Evolutionary conservation across 1,140 invertebrate genomes (phyloP), one percentile per base, ranked within the genome.

Genomic region (Pemphigus obesinymphae): DNA sequence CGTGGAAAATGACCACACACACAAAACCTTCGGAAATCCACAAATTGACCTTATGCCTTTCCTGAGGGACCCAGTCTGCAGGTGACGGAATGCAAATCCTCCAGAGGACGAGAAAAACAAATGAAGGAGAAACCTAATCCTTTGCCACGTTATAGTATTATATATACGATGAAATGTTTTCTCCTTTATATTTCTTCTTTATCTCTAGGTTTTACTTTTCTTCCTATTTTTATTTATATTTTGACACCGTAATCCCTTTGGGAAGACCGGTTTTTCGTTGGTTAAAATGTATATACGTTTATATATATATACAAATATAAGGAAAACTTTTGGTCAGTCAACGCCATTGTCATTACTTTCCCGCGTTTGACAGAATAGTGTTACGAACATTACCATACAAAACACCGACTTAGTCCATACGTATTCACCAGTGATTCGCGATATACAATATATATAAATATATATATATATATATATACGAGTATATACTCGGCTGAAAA

Each of bases 61-160:
- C 76, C 76, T 61, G 13, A 61, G 76, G 76, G 76, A 50, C 37
- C 55, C 26, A 31, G 76, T 20, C n/a, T n/a, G n/a, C 55, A 40
- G 76, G 70, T 50, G 55, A 61, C 55, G 37, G 76, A 63, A 80
- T 80, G 53, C 76, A 80, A 80, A 80, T 80, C 37, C 76, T 80
- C 76, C 76, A 55, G 76, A 80, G 76, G 55, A 61, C 55, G 7
- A 63, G 55, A 40, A 80, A 80, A 80, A 80, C 76, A 80, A 80
- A 80, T 80, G 76, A 80, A 80, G 76, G 76, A 80, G 76, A 80
- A 80, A 80, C 76, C 76, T 45, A 80, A 80, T 80, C 55, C 76
- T 34, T 76, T 55, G 40, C 55, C 37, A 20, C 55, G 23, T 43
- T 10, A 10, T 11, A 37, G 5, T 17, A 40, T 34, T 29, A 23